phyloP scores from a whole-genome alignment of 64 coral and sea anemone genomes.

The Pachyseris speciosa region DNA sequence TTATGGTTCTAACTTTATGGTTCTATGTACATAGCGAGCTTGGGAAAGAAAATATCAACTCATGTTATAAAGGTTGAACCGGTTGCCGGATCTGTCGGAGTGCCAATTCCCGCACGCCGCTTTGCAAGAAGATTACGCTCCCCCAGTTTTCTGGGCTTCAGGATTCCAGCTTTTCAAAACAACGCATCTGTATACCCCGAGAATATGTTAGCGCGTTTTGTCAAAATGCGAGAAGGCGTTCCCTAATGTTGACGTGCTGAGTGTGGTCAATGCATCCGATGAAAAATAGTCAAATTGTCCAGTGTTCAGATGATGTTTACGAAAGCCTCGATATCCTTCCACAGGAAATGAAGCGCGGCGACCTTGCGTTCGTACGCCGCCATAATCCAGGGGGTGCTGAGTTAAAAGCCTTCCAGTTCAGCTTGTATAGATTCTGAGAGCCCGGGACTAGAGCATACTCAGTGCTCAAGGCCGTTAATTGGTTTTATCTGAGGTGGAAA shows the following conservation, averaged over 20 bases:
- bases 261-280: constrained; percentile 36
- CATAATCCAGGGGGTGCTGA: background rate
- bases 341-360: constrained; percentile 22
- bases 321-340: constrained; percentile 16
- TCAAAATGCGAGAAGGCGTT: background rate
- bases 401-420: background rate
- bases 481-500: background rate
- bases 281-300: constrained; percentile 48
- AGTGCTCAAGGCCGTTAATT: background rate
- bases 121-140: too few species aligned
- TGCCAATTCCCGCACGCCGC: too few species aligned
- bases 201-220: background rate
- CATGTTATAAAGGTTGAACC: too few species aligned
- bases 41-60: too few species aligned
- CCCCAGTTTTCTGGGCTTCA: too few species aligned
- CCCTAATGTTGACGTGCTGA: constrained; percentile 10
- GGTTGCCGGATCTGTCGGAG: too few species aligned
- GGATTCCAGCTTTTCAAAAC: too few species aligned
- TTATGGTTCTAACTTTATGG: too few species aligned
- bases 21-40: too few species aligned
- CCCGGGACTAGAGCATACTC: background rate
- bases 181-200: background rate
- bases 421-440: background rate
- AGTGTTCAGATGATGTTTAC: constrained; percentile 27
- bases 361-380: background rate